Conservation (phyloP, 2,888 invertebrate species). For the Drosophila suboccidentalis region DNA sequence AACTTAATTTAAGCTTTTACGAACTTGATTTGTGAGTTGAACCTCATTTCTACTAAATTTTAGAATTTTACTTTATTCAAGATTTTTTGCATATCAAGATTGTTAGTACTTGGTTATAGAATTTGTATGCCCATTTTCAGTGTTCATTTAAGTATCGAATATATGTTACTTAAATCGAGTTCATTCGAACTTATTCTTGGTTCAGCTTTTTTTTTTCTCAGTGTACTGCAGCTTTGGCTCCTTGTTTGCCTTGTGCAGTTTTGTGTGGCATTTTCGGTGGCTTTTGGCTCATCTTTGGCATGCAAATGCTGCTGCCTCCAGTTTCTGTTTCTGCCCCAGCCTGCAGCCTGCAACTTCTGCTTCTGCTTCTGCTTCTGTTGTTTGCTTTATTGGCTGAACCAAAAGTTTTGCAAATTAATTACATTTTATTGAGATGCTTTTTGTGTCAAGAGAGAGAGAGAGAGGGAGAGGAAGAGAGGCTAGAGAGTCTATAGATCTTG, state of each 20-base stretch:
- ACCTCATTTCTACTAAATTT: too few relatives aligned
- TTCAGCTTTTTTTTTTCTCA: too few relatives aligned
- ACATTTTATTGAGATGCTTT: conserved; percentile 74
- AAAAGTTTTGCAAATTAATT: conserved; percentile 76
- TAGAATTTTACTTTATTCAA: too few relatives aligned
- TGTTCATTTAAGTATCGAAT: too few relatives aligned
- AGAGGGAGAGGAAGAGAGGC: not conserved
- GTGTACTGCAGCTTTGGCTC: not conserved
- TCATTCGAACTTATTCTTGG: too few relatives aligned
- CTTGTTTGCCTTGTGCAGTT: conserved; percentile 43
- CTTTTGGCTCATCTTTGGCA: conserved; percentile 60
- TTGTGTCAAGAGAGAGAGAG: conserved; percentile 5
- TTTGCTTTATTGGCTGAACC: conserved; percentile 68
- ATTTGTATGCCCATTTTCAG: too few relatives aligned
- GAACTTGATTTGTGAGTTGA: too few relatives aligned
- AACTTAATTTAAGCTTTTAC: too few relatives aligned
- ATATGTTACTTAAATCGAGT: too few relatives aligned
- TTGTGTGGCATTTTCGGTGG: conserved; percentile 49
- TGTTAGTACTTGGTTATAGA: too few relatives aligned
- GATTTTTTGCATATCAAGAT: too few relatives aligned
- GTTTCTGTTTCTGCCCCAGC: not conserved
- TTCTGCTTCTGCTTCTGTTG: conserved; percentile 14
- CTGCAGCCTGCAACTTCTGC: conserved; percentile 1
- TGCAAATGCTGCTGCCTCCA: conserved; percentile 55
- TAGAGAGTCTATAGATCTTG: conserved; percentile 7